These are phyloP conservation scores for Oreochromis spilurus DNA, from an alignment of 2,113 vertebrate genomes.

Conservation along the genomic window DNA sequence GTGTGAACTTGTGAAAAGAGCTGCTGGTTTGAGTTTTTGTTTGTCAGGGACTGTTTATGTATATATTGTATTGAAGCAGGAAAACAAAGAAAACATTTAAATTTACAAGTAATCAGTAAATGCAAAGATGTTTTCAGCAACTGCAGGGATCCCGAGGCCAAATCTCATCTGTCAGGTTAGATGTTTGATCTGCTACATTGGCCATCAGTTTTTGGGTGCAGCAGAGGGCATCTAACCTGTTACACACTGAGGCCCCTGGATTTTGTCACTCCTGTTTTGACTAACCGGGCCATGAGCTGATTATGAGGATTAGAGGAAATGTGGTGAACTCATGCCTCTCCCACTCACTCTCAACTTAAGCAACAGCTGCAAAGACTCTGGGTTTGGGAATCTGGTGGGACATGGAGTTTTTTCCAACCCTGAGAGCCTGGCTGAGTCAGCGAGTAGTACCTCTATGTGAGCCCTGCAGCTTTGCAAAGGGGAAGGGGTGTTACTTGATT, in stretches of 20 bases:
- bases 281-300: slow-evolving; percentile 59
- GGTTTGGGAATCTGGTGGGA: slow-evolving; percentile 7
- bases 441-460: neutral
- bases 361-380: slow-evolving; percentile 45
- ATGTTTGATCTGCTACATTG: slow-evolving; percentile 18
- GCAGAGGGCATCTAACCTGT: slow-evolving; percentile 16
- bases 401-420: neutral
- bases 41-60: neutral
- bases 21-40: neutral
- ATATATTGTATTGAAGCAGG: neutral
- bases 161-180: neutral
- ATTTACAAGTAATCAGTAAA: neutral
- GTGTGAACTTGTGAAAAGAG: neutral
- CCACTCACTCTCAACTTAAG: slow-evolving; percentile 37
- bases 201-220: slow-evolving; percentile 23
- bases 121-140: neutral
- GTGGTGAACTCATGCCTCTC: slow-evolving; percentile 40
- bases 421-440: neutral
- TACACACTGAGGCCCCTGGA: slow-evolving; percentile 31
- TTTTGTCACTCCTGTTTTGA: slow-evolving; percentile 64
- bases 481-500: neutral
- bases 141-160: neutral
- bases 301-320: slow-evolving; percentile 64
- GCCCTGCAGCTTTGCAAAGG: neutral
- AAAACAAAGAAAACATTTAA: neutral